Evolutionary conservation across 2,113 vertebrate species (phyloP).

Genomic region (Guaruba guarouba): DNA sequence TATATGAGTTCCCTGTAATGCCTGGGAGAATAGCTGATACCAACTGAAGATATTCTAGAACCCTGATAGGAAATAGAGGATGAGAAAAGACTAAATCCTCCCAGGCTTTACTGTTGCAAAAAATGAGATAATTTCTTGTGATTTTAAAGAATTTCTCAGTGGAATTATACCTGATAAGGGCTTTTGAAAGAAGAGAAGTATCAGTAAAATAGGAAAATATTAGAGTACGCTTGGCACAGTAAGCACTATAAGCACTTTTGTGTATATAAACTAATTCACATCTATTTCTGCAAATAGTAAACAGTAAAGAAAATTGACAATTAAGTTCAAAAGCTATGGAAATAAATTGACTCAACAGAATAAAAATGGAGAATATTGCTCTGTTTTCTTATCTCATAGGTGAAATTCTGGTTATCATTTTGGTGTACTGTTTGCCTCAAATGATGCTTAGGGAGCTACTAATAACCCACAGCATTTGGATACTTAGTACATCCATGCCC

Average conservation of each 20-base stretch:
- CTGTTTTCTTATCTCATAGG: neutral
- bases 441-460: neutral
- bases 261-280: neutral
- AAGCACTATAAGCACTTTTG: neutral
- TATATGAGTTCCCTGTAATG: neutral
- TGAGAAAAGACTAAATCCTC: neutral
- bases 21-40: neutral
- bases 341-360: neutral
- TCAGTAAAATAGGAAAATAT: neutral
- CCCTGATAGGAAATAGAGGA: neutral
- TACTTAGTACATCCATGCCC: neutral
- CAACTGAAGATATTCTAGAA: neutral
- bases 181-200: neutral
- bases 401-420: neutral
- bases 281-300: neutral
- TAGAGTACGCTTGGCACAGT: neutral
- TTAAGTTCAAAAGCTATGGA: neutral
- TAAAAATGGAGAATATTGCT: neutral
- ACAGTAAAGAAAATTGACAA: neutral
- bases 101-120: neutral
- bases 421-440: neutral
- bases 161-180: neutral
- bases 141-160: slow-evolving; percentile 2
- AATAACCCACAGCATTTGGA: neutral
- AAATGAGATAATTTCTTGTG: neutral